A percentile compares a stretch with the other conserved stretches of the same genome.
These are phyloP conservation scores for Zingel zingel DNA, from an alignment of 2,113 vertebrate species.

Conservation along the genomic window DNA sequence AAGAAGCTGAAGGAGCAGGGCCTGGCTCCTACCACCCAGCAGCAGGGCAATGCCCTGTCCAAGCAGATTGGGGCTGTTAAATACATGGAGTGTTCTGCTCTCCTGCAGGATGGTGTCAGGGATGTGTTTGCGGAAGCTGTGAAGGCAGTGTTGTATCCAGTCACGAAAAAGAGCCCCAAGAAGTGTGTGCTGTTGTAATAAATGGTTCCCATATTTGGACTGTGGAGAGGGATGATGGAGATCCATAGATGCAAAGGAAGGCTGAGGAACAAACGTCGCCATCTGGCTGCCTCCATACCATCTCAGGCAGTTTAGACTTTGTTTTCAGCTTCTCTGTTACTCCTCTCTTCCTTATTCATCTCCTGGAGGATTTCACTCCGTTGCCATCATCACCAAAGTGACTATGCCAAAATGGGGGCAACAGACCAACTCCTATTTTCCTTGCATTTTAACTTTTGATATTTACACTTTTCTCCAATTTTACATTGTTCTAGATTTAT, in stretches of 20 bases:
- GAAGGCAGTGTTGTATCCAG: conserved; percentile 91
- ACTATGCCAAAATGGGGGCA: conserved; percentile 73
- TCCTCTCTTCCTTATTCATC: conserved; percentile 66
- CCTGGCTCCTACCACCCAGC: conserved; percentile 89
- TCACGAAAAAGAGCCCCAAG: conserved; percentile 91
- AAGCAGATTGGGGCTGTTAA: conserved; percentile 95
- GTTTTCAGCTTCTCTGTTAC: conserved; percentile 53
- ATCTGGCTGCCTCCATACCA: conserved; percentile 48
- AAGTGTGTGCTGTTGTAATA: conserved; percentile 93
- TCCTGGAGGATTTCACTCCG: conserved; percentile 66
- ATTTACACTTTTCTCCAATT: conserved; percentile 75
- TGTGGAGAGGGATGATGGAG: conserved; percentile 62
- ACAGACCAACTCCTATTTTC: conserved; percentile 63
- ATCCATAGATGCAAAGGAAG: conserved; percentile 65
- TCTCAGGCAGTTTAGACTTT: conserved; percentile 54
- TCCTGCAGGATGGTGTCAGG: conserved; percentile 91
- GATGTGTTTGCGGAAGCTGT: conserved; percentile 94
- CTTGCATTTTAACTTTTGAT: conserved; percentile 78
- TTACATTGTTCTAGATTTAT: conserved; percentile 75
- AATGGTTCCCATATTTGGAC: conserved; percentile 76
- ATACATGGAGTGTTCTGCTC: conserved; percentile 94
- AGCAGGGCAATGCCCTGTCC: conserved; percentile 91
- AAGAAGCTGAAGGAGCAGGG: conserved; percentile 96
- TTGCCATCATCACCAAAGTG: conserved; percentile 79
- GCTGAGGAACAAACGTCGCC: conserved; percentile 56